Conservation (phyloP, 2,888 invertebrate species). For the Coleophora deauratella region DNA sequence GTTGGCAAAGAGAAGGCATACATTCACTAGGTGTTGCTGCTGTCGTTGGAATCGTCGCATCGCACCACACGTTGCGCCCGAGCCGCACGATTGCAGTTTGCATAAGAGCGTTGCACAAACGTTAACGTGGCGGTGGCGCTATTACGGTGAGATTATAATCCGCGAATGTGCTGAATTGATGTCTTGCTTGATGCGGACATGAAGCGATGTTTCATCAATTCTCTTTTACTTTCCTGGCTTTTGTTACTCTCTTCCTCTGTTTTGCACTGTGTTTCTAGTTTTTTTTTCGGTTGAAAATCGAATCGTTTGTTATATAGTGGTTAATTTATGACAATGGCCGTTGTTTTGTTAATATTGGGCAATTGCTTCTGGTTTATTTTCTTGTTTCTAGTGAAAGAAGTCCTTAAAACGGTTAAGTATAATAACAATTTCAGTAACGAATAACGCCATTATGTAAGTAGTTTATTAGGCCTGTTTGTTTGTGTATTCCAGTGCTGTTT, state of each 20-base stretch:
- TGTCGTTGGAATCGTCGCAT: too few relatives aligned
- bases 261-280: neutral
- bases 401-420: too few relatives aligned
- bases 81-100: constrained; percentile 60
- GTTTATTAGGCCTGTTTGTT: constrained; percentile 26
- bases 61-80: constrained; percentile 45
- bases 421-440: too few relatives aligned
- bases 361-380: too few relatives aligned
- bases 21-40: too few relatives aligned
- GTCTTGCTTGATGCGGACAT: constrained; percentile 47
- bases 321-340: too few relatives aligned
- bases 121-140: constrained; percentile 47
- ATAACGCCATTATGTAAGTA: constrained; percentile 27
- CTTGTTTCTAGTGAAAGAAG: too few relatives aligned
- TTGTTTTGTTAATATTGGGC: too few relatives aligned
- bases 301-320: too few relatives aligned
- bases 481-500: constrained; percentile 22
- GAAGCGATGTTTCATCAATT: constrained; percentile 45
- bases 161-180: constrained; percentile 55
- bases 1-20: too few relatives aligned
- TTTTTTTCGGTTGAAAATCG: too few relatives aligned
- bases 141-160: constrained; percentile 55
- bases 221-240: constrained; percentile 41
- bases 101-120: constrained; percentile 64
- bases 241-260: neutral